Conservation (phyloP, 1,140 invertebrate species). For the Neodiprion pinetum region DNA sequence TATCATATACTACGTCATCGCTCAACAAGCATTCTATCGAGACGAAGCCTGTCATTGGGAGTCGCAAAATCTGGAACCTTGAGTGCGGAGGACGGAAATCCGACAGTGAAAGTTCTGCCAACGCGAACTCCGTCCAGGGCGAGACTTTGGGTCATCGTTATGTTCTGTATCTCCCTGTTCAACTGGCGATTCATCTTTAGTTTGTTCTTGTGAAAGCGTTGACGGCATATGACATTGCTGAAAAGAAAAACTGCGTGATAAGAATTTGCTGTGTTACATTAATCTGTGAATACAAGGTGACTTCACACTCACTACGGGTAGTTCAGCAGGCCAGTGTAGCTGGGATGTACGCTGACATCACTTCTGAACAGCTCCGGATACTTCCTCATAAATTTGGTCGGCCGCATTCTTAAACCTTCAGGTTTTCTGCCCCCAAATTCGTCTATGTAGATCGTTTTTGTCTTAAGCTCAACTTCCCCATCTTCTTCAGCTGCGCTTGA, state of each 20-base stretch:
- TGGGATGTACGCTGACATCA: conserved; percentile 47
- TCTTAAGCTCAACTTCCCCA: not conserved
- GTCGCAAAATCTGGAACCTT: conserved; percentile 46
- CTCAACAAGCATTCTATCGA: conserved; percentile 40
- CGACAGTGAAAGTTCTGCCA: conserved; percentile 50
- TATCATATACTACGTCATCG: conserved; percentile 18
- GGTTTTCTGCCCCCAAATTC: not conserved
- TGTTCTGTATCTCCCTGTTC: conserved; percentile 49
- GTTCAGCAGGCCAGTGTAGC: conserved; percentile 35
- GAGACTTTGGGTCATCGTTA: conserved; percentile 49
- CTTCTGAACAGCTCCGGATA: conserved; percentile 47
- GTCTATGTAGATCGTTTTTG: not conserved
- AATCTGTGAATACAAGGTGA: not conserved
- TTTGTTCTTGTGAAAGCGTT: conserved; percentile 41
- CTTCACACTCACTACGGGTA: conserved; percentile 26
- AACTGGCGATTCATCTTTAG: conserved; percentile 44
- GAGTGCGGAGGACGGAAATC: conserved; percentile 42
- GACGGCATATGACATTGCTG: conserved; percentile 49
- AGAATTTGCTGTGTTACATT: not conserved
- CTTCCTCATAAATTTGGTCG: not conserved
- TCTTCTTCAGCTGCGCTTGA: not conserved
- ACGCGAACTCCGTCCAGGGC: conserved; percentile 50
- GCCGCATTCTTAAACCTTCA: not conserved
- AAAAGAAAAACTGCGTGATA: conserved; percentile 11
- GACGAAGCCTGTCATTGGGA: conserved; percentile 39